Conservation (phyloP, 2,888 invertebrate genomes). For the Rhaphigaster nebulosa region DNA sequence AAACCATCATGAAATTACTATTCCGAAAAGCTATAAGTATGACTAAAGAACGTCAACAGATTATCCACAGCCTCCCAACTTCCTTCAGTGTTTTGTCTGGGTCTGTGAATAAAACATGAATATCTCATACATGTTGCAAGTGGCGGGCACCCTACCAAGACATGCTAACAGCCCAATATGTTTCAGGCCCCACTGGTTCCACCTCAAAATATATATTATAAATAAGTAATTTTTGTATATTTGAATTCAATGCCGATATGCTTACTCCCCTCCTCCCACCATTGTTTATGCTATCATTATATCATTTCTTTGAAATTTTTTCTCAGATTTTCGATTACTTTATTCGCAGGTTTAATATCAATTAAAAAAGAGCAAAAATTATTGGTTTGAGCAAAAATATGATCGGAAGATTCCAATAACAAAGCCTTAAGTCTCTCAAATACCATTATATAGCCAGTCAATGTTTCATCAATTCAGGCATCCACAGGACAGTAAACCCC, state of each 20-base stretch:
- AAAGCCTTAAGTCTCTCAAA: too few species aligned
- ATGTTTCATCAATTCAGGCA: too few species aligned
- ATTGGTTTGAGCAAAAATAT: too few species aligned
- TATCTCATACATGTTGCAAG: conserved; percentile 18
- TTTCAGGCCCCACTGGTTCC: background rate
- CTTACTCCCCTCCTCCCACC: background rate
- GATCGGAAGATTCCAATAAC: too few species aligned
- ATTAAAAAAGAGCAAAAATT: too few species aligned
- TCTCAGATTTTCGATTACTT: too few species aligned
- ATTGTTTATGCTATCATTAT: background rate
- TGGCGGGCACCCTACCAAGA: background rate
- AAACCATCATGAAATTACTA: background rate
- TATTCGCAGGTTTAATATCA: too few species aligned
- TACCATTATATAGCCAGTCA: too few species aligned
- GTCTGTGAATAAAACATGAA: conserved; percentile 24
- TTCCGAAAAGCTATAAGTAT: background rate
- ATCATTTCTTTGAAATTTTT: background rate
- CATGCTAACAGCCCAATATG: conserved; percentile 19
- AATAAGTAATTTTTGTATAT: background rate
- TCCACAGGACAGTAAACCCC: too few species aligned
- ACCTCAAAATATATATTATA: background rate
- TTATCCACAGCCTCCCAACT: background rate
- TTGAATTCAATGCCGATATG: background rate
- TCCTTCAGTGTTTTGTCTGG: conserved; percentile 20
- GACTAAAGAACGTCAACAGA: conserved; percentile 28